Conservation (phyloP, 2,888 invertebrate genomes). For the Calephelis perditalis region DNA sequence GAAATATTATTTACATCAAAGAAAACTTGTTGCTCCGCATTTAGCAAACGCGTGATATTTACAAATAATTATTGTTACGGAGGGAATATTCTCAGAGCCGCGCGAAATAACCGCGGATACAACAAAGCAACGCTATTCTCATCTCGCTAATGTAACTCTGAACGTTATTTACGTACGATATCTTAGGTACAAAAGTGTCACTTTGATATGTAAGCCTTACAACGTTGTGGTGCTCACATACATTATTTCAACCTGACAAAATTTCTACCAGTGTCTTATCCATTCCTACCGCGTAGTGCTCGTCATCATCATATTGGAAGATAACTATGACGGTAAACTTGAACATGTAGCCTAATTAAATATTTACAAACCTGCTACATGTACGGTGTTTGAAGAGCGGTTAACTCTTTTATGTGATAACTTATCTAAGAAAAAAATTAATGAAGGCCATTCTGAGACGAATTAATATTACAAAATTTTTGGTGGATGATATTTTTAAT, state of each 20-base stretch:
- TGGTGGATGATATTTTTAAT: too few species aligned
- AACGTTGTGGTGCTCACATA: neutral
- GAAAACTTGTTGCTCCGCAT: neutral
- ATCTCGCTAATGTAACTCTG: neutral
- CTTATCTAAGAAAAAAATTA: too few species aligned
- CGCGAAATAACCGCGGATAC: neutral
- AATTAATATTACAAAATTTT: too few species aligned
- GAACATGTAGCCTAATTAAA: too few species aligned
- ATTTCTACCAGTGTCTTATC: too few species aligned
- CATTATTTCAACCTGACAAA: neutral
- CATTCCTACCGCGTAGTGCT: too few species aligned
- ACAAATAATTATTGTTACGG: neutral
- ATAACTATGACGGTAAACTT: too few species aligned
- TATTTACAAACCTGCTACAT: too few species aligned
- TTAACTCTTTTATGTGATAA: too few species aligned
- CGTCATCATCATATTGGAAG: too few species aligned
- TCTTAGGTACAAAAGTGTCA: neutral
- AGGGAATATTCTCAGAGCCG: conserved; percentile 1
- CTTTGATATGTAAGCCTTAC: neutral
- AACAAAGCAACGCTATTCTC: conserved; percentile 3
- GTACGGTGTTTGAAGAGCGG: too few species aligned
- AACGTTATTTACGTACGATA: neutral
- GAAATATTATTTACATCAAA: neutral
- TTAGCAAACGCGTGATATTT: conserved; percentile 2
- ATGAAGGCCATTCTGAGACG: too few species aligned